Conservation (phyloP, 2,888 invertebrate genomes). For the Athalia rosae region DNA sequence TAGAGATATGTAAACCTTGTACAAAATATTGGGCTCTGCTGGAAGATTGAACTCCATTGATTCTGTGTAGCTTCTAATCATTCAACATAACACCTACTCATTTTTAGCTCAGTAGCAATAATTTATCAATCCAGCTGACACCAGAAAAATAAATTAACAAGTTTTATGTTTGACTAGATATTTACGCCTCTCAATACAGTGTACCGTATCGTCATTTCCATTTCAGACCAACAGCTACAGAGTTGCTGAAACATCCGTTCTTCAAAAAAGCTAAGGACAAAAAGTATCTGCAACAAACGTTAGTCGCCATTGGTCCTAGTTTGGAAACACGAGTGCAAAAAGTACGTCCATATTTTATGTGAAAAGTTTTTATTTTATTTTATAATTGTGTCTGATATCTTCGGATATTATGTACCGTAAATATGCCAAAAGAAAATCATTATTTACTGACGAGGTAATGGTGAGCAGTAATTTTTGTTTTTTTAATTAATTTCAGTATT, state of each 20-base stretch:
- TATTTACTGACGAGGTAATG: constrained; percentile 27
- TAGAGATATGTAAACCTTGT: neutral
- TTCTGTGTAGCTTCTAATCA: constrained; percentile 23
- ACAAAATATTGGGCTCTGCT: neutral
- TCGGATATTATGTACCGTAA: constrained; percentile 37
- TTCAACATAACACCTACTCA: constrained; percentile 24
- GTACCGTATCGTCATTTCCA: constrained; percentile 36
- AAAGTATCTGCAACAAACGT: constrained; percentile 89
- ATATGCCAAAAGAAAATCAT: constrained; percentile 44
- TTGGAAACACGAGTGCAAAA: constrained; percentile 94
- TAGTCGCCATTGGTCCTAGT: constrained; percentile 90
- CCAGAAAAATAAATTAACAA: constrained; percentile 22
- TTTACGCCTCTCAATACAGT: constrained; percentile 12
- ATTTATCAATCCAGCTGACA: neutral
- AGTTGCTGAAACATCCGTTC: constrained; percentile 96
- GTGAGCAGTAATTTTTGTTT: constrained; percentile 18
- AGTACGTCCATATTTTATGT: constrained; percentile 73
- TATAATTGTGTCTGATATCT: constrained; percentile 7
- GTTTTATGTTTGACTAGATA: constrained; percentile 14
- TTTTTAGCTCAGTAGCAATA: constrained; percentile 6
- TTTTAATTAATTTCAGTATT: constrained; percentile 28
- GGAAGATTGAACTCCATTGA: constrained; percentile 16
- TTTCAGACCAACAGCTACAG: constrained; percentile 90
- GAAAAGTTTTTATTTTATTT: neutral
- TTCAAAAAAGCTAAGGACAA: constrained; percentile 98